Conservation (phyloP, 2,797 vertebrate species). For the Cryptoprocta ferox region DNA sequence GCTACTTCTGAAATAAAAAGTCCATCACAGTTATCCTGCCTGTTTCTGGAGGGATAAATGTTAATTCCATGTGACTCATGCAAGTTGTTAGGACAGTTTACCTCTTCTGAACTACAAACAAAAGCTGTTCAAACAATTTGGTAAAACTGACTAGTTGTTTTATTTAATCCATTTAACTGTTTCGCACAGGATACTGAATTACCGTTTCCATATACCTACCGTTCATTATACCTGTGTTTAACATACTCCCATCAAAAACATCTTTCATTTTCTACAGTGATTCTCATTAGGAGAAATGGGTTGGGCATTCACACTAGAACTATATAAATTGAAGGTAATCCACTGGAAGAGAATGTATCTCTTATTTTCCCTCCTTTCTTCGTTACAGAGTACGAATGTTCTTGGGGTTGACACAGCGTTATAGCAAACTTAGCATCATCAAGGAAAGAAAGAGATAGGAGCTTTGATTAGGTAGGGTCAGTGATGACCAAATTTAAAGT, state of each 20-base stretch:
- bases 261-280: background rate
- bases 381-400: background rate
- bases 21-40: background rate
- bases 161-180: background rate
- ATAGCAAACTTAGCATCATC: background rate
- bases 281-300: background rate
- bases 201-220: background rate
- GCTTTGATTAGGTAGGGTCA: background rate
- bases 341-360: background rate
- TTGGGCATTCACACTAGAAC: background rate
- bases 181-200: background rate
- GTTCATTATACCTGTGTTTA: background rate
- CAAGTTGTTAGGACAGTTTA: background rate
- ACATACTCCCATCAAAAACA: background rate
- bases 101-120: conserved; percentile 11
- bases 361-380: background rate
- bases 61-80: background rate
- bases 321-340: background rate
- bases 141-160: background rate
- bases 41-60: background rate
- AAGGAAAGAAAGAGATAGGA: background rate
- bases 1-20: background rate
- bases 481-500: conserved; percentile 14
- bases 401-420: background rate
- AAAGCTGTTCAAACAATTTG: background rate